Percentiles rank a stretch among this genome's conserved stretches.
phyloP scores from a whole-genome alignment of 1,140 invertebrate species.

The Caenorhabditis elegans region DNA sequence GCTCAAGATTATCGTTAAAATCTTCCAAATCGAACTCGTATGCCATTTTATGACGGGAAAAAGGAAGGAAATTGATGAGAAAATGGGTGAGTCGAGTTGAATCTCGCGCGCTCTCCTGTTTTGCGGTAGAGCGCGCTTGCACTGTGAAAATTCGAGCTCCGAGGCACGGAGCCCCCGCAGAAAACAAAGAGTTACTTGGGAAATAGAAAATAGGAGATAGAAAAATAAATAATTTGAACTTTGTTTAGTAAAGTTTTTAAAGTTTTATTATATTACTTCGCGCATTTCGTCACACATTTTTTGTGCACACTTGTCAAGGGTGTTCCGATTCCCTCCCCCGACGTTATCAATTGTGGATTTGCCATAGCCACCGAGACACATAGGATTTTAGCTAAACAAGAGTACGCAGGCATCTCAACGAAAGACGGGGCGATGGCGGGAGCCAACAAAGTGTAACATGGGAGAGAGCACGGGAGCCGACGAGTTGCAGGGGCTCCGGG shows the following conservation, averaged over 20 bases:
- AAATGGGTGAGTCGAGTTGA: not conserved
- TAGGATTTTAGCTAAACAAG: conserved; percentile 6
- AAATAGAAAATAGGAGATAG: too few relatives aligned
- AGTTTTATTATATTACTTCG: too few relatives aligned
- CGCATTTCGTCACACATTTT: not conserved
- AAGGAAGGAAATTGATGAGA: not conserved
- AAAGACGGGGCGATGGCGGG: not conserved
- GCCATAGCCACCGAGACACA: not conserved
- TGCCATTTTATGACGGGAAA: not conserved
- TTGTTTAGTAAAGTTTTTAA: too few relatives aligned
- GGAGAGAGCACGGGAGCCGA: not conserved
- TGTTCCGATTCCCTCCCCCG: not conserved
- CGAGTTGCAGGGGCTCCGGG: not conserved
- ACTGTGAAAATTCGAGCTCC: too few relatives aligned
- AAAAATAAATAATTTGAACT: too few relatives aligned
- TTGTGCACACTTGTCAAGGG: not conserved
- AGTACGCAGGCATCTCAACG: not conserved
- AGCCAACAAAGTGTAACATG: conserved; percentile 29
- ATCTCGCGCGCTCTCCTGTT: not conserved
- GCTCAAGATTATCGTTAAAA: not conserved
- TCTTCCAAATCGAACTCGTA: not conserved
- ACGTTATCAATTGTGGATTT: conserved; percentile 24
- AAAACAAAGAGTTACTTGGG: too few relatives aligned
- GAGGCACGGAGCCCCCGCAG: not conserved
- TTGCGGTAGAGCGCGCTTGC: not conserved